Evolutionary conservation across 2,797 vertebrate species (phyloP), one percentile per base, ranked within the genome.

Genomic region (Poeciliopsis gracilis): DNA sequence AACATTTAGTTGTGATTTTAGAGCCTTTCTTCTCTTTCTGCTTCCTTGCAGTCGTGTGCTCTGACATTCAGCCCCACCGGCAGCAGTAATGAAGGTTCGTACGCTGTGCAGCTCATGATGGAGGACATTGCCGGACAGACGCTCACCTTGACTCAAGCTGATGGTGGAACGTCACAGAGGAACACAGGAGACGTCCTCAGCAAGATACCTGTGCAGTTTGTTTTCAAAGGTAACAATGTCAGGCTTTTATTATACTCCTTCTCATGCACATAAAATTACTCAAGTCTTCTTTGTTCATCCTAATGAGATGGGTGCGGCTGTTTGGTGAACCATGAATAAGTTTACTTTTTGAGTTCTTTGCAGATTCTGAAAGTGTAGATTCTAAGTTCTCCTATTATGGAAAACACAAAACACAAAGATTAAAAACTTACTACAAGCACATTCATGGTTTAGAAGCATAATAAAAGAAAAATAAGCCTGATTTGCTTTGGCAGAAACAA

Each of bases 131-230:
- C 88, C 41, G 41, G 1, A 0, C 66, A 87, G 72, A 71, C 1
- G 0, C 84, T 91, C 59, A 76, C 1, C 9, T 73, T 92, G 79
- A 83, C 10, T 47, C 49, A 83, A 23, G 77, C 72, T 0, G 0
- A 78, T 12, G 57, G 79, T 8, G 33, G n/a, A 8, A 0, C 7
- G 30, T 43, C 25, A 13, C 0, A 12, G 1, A 81, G 20, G 36
- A 81, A 46, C 5, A 0, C 70, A 0, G 38, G 4, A 0, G 12
- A 57, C 1, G 0, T 43, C 0, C 47, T 90, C 80, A 91, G 77
- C 79, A 87, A 81, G 70, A 12, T 91, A 2, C 87, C 89, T 1
- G 5, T 92, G 15, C 86, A 90, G 66, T 91, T 91, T 79, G 69
- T 63, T 36, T 13, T 91, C 2, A n/a, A 13, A 67, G 59, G 59